These are phyloP conservation scores for Taphrorychus bicolor DNA, from an alignment of 2,888 invertebrate species.

Conservation along the genomic window DNA sequence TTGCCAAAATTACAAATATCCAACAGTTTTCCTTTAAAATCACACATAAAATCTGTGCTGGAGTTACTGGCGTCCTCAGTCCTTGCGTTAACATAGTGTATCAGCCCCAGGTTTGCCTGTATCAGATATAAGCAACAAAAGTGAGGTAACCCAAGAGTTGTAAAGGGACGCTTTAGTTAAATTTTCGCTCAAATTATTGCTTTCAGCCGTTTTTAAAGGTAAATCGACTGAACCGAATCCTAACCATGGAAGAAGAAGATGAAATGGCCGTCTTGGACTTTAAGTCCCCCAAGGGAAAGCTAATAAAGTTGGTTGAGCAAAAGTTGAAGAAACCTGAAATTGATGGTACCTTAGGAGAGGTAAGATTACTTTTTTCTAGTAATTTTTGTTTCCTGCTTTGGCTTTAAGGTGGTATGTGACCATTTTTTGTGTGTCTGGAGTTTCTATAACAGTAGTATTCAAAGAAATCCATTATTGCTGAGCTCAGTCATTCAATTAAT, in stretches of 20 bases:
- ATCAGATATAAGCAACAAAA: neutral
- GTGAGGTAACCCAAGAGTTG: neutral
- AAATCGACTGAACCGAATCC: neutral
- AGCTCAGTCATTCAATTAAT: too few relatives aligned
- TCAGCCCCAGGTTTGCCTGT: neutral
- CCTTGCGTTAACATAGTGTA: neutral
- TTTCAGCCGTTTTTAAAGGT: neutral
- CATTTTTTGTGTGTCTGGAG: too few relatives aligned
- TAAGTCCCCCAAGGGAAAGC: slow-evolving; percentile 44
- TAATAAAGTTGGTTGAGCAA: slow-evolving; percentile 49
- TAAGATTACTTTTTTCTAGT: too few relatives aligned
- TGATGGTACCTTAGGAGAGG: slow-evolving; percentile 52
- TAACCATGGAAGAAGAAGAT: slow-evolving; percentile 35
- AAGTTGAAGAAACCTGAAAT: slow-evolving; percentile 54
- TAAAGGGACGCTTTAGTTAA: neutral
- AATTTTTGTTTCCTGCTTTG: too few relatives aligned
- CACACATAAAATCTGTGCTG: neutral
- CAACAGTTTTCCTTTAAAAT: neutral
- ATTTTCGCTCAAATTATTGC: neutral
- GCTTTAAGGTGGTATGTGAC: too few relatives aligned
- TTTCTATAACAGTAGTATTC: too few relatives aligned
- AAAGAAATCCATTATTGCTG: too few relatives aligned
- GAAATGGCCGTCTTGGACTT: slow-evolving; percentile 43
- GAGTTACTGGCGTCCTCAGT: neutral
- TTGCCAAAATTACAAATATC: neutral